phyloP scores from a whole-genome alignment of 2,113 vertebrate genomes.

The Microtus oregoni region DNA sequence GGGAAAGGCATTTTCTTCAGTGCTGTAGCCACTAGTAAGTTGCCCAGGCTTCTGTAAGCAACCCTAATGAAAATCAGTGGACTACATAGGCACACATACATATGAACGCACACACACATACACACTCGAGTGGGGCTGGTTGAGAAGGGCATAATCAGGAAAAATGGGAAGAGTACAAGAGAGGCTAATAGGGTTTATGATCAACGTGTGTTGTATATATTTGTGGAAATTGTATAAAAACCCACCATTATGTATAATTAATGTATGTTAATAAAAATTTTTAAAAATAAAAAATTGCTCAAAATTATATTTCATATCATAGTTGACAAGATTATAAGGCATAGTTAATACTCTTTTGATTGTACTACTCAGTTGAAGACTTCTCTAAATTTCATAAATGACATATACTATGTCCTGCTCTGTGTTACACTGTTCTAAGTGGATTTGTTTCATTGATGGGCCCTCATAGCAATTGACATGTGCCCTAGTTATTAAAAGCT shows the following conservation, averaged over 20 bases:
- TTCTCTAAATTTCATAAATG: background rate
- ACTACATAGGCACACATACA: background rate
- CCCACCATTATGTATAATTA: background rate
- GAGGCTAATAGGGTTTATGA: background rate
- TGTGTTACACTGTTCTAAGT: conserved; percentile 8
- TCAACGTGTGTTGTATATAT: background rate
- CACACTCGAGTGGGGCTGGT: background rate
- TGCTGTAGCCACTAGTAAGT: background rate
- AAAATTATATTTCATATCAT: background rate
- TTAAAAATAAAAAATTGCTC: background rate
- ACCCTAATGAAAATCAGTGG: background rate
- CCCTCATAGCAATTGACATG: conserved; percentile 32
- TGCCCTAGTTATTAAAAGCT: conserved; percentile 55
- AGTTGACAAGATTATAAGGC: conserved; percentile 43
- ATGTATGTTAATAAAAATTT: background rate
- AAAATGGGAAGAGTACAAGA: background rate
- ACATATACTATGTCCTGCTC: background rate
- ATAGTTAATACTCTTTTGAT: conserved; percentile 36
- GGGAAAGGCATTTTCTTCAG: background rate
- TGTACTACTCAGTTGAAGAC: conserved; percentile 35
- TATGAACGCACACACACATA: background rate
- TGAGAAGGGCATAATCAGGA: background rate
- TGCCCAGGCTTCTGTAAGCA: background rate
- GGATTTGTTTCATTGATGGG: conserved; percentile 40
- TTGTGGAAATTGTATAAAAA: background rate